Base-by-base conservation (phyloP, 2,888 invertebrate genomes). In the Eupithecia vulgata region DNA sequence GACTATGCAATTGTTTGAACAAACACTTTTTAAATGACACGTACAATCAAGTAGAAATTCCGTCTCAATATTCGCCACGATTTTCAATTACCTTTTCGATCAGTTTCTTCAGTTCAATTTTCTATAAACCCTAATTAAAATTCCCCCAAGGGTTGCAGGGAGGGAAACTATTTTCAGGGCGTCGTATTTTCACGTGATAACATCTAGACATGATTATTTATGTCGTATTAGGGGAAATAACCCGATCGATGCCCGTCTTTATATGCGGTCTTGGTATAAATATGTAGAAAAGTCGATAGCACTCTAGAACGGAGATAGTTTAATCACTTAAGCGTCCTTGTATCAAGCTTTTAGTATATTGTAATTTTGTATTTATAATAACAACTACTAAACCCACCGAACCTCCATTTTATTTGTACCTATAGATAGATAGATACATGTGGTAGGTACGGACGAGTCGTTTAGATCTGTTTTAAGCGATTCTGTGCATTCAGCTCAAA, bases 161-260 rank as follows among this genome's bases (percentile, higher is more conserved):
- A 81, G 84, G 70, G 85, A 87, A 91, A 92, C 91, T 91, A 92
- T 91, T 93, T 90, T 86, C 86, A 88, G 86, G 87, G 87, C 84
- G 86, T 88, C 92, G 93, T 94, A 93, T 93, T 92, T 94, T 90
- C 91, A 84, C 85, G 78, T 87, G 94, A 94, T 94, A 93, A 88
- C 84, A 94, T 94, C 94, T 91, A 83, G 91, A 92, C 93, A 90
- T 89, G 92, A 93, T 93, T 93, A 94, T 94, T 94, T 94, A 94
- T 93, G 89, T 86, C 84, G 87, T 89, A 90, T 91, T 91, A 89
- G 91, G 93, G 93, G 92, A 87, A 81, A 84, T 88, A 90, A 89
- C 92, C 91, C 93, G 87, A 91, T 94, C 92, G 92, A 94, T 92
- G 88, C 88, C 89, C 81, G 87, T 85, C 87, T 91, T 91, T 92